phyloP scores from a whole-genome alignment of 92 coral and sea anemone species.

The Anthopleura xanthogrammica region DNA sequence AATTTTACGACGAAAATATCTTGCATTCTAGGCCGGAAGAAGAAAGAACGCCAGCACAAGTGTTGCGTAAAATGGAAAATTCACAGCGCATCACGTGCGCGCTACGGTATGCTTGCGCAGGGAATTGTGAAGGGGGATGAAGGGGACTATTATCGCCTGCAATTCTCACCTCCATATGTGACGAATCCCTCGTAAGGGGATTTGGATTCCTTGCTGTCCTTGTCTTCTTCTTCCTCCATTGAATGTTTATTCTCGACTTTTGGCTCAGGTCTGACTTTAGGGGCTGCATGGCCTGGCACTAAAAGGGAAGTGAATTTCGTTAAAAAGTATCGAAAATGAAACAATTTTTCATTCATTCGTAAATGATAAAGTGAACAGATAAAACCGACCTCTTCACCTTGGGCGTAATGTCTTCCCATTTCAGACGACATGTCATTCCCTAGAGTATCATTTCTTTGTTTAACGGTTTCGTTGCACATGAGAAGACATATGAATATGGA shows the following conservation, averaged over 20 bases:
- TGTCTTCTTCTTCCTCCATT: neutral
- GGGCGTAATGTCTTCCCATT: too few species aligned
- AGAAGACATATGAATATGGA: too few species aligned
- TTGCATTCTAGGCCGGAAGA: neutral
- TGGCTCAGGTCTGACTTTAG: conserved; percentile 6
- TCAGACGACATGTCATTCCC: too few species aligned
- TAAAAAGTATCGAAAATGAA: neutral
- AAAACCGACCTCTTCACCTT: too few species aligned
- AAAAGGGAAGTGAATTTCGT: neutral
- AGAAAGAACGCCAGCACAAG: too few species aligned
- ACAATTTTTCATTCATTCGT: neutral
- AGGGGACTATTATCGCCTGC: neutral
- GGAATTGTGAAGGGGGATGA: too few species aligned
- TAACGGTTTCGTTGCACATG: too few species aligned
- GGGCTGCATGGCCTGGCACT: conserved; percentile 14
- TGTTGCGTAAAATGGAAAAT: too few species aligned
- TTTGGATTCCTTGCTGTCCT: neutral
- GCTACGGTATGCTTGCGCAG: too few species aligned
- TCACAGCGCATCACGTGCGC: too few species aligned
- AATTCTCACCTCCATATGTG: conserved; percentile 21
- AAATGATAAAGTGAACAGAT: too few species aligned
- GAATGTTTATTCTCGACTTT: neutral
- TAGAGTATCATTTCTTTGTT: too few species aligned
- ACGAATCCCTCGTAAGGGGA: conserved; percentile 19
- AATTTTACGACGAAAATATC: neutral